A percentile compares a stretch with the other conserved stretches of the same genome.
phyloP scores from a whole-genome alignment of 30 jellyfish, hydroid and myxozoan genomes.

The Clytia hemisphaerica region DNA sequence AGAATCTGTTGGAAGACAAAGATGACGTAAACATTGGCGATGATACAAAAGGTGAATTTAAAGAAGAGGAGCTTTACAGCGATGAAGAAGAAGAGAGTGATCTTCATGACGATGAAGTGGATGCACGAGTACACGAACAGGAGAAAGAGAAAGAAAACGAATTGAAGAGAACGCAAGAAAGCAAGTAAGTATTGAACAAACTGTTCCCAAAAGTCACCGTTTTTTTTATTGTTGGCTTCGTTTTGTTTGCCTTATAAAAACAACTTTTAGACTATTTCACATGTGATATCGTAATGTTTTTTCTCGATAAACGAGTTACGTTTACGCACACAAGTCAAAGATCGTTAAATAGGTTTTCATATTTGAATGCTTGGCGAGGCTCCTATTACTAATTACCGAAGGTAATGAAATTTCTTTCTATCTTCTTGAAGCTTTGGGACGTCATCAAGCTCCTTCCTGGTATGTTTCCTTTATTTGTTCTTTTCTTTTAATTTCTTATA shows the following conservation, averaged over 20 bases:
- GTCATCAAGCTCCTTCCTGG: slow-evolving; percentile 17
- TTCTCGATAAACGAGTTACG: no score
- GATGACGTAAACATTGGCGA: slow-evolving; percentile 14
- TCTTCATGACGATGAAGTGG: background rate
- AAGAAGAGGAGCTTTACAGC: background rate
- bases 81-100: slow-evolving; percentile 19
- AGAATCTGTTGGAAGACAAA: slow-evolving; percentile 23
- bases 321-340: no score
- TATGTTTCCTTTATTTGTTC: no score
- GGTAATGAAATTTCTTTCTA: no score
- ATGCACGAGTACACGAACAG: background rate
- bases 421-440: background rate
- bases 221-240: background rate
- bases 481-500: no score
- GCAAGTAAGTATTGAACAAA: slow-evolving; percentile 13
- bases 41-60: slow-evolving; percentile 9
- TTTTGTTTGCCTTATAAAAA: no score
- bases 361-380: no score
- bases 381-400: no score
- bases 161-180: slow-evolving; percentile 44
- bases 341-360: no score
- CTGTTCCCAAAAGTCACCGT: background rate
- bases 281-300: no score
- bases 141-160: slow-evolving; percentile 48
- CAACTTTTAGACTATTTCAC: no score